Evolutionary conservation across 2,888 invertebrate genomes (phyloP).

Genomic region (Crossocerus cetratus): DNA sequence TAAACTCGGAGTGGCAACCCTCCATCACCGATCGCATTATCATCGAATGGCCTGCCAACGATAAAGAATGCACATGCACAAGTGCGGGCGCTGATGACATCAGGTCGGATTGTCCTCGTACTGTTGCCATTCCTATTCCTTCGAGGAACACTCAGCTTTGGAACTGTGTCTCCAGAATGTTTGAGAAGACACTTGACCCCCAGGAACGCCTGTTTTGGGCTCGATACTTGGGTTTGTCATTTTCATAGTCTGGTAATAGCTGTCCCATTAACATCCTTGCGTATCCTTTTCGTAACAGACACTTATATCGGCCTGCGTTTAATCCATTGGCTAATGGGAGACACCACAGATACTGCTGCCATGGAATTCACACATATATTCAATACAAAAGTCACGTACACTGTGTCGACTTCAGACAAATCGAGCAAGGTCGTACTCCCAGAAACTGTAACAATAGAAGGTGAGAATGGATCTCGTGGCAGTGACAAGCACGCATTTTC

Average conservation of each 20-base stretch:
- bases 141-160: slow-evolving; percentile 62
- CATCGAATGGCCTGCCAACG: slow-evolving; percentile 39
- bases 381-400: slow-evolving; percentile 60
- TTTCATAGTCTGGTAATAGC: not conserved
- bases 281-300: slow-evolving; percentile 47
- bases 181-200: slow-evolving; percentile 60
- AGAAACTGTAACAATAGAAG: slow-evolving; percentile 28
- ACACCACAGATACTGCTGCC: slow-evolving; percentile 51
- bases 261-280: not conserved
- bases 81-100: slow-evolving; percentile 22
- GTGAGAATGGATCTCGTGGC: slow-evolving; percentile 7
- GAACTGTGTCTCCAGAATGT: slow-evolving; percentile 63
- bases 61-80: slow-evolving; percentile 51
- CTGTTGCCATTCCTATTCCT: slow-evolving; percentile 51
- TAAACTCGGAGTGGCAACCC: slow-evolving; percentile 52
- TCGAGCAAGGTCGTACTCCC: slow-evolving; percentile 18
- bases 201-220: slow-evolving; percentile 68
- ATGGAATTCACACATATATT: slow-evolving; percentile 65
- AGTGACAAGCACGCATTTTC: not conserved
- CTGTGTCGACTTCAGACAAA: slow-evolving; percentile 53
- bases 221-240: slow-evolving; percentile 62
- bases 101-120: slow-evolving; percentile 50
- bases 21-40: slow-evolving; percentile 49
- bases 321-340: slow-evolving; percentile 66
- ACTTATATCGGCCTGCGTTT: slow-evolving; percentile 67